Evolutionary conservation across 2,797 vertebrate species (phyloP), one percentile per base, ranked within the genome.

Genomic region (Lagocephalus sceleratus): DNA sequence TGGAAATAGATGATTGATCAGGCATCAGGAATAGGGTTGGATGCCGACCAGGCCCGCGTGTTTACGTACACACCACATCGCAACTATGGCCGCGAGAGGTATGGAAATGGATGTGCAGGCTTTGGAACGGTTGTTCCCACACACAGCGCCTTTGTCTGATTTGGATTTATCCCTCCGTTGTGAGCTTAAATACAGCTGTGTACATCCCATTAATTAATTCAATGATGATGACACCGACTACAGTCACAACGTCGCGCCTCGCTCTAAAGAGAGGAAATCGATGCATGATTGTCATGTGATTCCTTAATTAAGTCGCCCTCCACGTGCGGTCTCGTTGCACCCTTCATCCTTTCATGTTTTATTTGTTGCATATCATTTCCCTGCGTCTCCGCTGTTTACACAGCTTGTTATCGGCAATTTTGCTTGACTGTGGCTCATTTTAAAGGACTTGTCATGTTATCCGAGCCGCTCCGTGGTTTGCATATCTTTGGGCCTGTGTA

Each of bases 401-500:
- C 21, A 29, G 25, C 47, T 43, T 43, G 25, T 54, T 26, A 42
- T 47, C 51, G 58, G 41, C 19, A 12, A 55, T 63, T 50, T 74
- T 66, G 41, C 60, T 47, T 20, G 2, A 0, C 50, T 43, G 5
- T 53, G 57, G 40, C 73, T 70, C 54, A 49, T 69, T 58, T 73
- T 60, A 66, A n/a, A 57, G 51, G 50, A 51, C 38, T 54, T 55
- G 56, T 74, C 56, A 21, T n/a, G n/a, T 67, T 63, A 74, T 83
- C 60, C 49, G 20, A 6, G 42, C 44, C 20, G 19, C 14, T 16
- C 11, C 54, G 12, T 59, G 63, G 73, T 60, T 78, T 17, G 8
- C 7, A n/a, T 39, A 3, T 39, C 10, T 39, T 6, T 35, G 29
- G 5, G 11, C 17, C 16, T 17, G 17, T 17, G 8, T 42, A 8